Conservation (phyloP, 2,797 vertebrate species). For the Sebastiscus tertius region DNA sequence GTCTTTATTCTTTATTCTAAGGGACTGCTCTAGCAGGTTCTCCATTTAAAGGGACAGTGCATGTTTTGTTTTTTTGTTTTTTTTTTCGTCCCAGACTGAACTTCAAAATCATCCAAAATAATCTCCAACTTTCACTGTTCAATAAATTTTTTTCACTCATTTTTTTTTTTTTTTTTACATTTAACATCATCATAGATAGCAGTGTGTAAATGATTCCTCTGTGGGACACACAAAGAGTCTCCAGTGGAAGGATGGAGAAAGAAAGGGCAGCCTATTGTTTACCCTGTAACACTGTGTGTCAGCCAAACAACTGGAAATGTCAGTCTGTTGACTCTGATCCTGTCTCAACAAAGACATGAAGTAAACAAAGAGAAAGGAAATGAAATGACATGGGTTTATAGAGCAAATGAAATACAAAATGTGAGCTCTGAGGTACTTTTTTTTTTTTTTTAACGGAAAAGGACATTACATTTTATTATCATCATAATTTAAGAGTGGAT, state of each 20-base stretch:
- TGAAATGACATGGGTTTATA: neutral
- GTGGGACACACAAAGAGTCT: constrained; percentile 3
- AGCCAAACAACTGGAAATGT: constrained; percentile 10
- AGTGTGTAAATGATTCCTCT: neutral
- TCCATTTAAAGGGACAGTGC: constrained; percentile 78
- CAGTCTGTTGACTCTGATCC: constrained; percentile 13
- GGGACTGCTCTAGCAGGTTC: constrained; percentile 68
- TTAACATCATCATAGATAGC: neutral
- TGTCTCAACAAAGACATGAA: neutral
- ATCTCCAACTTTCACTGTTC: neutral
- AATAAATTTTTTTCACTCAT: neutral
- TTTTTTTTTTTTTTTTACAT: neutral
- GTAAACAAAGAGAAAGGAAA: neutral
- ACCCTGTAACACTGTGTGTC: neutral
- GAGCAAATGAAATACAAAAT: neutral
- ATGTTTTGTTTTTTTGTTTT: constrained; percentile 40
- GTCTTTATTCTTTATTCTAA: constrained; percentile 38
- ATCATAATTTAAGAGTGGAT: neutral
- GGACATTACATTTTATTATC: neutral
- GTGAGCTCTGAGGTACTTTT: neutral
- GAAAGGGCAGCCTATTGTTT: constrained; percentile 45
- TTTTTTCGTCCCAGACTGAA: constrained; percentile 22
- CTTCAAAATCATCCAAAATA: constrained; percentile 8
- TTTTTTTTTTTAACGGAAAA: neutral
- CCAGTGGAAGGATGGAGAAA: constrained; percentile 45